Conservation (phyloP, 1,140 invertebrate species). For the Chironomus striatipennis region DNA sequence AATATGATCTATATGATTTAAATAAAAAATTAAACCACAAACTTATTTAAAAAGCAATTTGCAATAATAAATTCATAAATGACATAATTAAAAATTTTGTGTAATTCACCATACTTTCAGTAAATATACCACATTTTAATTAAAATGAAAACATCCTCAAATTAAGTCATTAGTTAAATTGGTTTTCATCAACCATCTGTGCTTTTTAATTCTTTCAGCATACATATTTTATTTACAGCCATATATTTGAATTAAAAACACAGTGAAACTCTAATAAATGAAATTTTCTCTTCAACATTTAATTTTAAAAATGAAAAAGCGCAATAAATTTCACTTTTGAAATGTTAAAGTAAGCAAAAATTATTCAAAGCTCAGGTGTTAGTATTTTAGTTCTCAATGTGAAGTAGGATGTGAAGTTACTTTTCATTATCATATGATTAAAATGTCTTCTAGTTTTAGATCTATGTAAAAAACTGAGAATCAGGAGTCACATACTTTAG, state of each 20-base stretch:
- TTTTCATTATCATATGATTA: too few relatives aligned
- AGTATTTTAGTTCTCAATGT: too few relatives aligned
- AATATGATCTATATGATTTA: too few relatives aligned
- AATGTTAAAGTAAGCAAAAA: not conserved
- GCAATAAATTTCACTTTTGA: not conserved
- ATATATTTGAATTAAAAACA: not conserved
- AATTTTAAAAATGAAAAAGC: not conserved
- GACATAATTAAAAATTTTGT: not conserved
- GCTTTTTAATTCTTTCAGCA: not conserved
- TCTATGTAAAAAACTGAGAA: too few relatives aligned
- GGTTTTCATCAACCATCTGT: not conserved
- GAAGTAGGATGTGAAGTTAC: too few relatives aligned
- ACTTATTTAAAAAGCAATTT: not conserved
- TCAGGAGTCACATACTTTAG: too few relatives aligned
- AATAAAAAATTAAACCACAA: not conserved
- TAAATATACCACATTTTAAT: not conserved
- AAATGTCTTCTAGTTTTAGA: too few relatives aligned
- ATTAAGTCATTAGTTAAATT: conserved; percentile 9
- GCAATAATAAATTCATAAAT: conserved; percentile 5
- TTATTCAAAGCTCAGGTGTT: not conserved
- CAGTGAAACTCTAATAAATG: not conserved
- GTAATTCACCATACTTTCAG: not conserved
- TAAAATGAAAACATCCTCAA: conserved; percentile 14
- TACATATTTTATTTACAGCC: not conserved
- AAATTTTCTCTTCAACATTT: not conserved